These are phyloP conservation scores for Scotopteryx bipunctaria DNA, from an alignment of 2,888 invertebrate species.

Conservation along the genomic window DNA sequence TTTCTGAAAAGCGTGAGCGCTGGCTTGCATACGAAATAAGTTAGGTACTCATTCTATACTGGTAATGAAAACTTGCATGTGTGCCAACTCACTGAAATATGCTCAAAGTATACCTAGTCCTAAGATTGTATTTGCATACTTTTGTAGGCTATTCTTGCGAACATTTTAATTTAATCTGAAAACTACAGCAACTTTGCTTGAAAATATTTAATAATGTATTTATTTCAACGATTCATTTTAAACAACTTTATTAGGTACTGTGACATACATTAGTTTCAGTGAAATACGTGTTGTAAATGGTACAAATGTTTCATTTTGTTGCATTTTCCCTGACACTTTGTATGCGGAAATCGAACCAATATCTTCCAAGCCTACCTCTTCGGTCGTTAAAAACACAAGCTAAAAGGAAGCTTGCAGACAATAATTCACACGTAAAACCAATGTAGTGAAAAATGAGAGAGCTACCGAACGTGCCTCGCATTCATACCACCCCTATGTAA, in stretches of 20 bases:
- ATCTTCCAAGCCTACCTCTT: slow-evolving; percentile 30
- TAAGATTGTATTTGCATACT: slow-evolving; percentile 18
- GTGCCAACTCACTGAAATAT: slow-evolving; percentile 25
- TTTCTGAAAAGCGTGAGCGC: slow-evolving; percentile 42
- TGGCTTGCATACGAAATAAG: slow-evolving; percentile 41
- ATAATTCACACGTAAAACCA: slow-evolving; percentile 82
- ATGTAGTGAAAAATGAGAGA: slow-evolving; percentile 83
- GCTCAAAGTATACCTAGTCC: slow-evolving; percentile 15
- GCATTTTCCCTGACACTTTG: slow-evolving; percentile 7
- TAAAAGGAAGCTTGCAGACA: slow-evolving; percentile 66
- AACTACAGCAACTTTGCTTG: too few species aligned
- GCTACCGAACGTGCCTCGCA: slow-evolving; percentile 72
- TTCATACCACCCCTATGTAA: slow-evolving; percentile 62
- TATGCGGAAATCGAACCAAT: slow-evolving; percentile 51
- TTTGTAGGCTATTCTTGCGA: neutral
- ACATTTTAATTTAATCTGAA: neutral
- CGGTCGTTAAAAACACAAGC: slow-evolving; percentile 30
- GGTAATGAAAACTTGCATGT: slow-evolving; percentile 35
- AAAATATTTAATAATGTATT: too few species aligned
- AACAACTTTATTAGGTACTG: too few species aligned
- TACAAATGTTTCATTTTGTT: neutral
- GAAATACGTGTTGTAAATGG: too few species aligned
- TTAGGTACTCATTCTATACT: slow-evolving; percentile 13
- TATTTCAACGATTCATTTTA: too few species aligned
- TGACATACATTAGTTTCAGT: too few species aligned